Base-by-base conservation (phyloP, 2,888 invertebrate species). In the Tetranychus piercei region DNA sequence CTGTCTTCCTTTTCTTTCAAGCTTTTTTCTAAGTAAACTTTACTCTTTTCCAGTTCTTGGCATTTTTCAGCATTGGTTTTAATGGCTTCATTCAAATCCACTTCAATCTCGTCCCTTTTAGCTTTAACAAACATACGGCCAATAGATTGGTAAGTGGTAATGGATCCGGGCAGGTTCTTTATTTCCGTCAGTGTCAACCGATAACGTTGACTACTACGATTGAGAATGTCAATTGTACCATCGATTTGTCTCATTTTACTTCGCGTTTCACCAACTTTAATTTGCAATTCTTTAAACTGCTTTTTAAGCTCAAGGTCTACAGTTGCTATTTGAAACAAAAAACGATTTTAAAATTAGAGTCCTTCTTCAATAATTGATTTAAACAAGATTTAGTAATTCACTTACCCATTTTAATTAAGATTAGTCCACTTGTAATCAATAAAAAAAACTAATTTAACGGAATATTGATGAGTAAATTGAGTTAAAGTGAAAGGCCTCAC, bases 1-100 rank as follows among this genome's bases (percentile, higher is more conserved):
- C 90, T 90, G 81, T 91, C 88, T 83, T 91, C 90, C 80, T 89
- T 89, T 81, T 92, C 92, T 81, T 90, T 90, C 77, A 93, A 84
- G 82, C 86, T 91, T 79, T 87, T 87, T 81, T 91, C 90, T 79
- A 93, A 84, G 82, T 90, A 90, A n/a, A 85, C 83, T 83, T 91
- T 92, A 79, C 87, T 90, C 78, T 85, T 85, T 82, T 86, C 88
- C 77, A 90, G 83, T 69, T 87, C 87, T 80, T 87, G 87, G n/a
- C 89, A 88, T 81, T 81, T 88, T 83, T 80, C 87, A 83, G 79
- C 83, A 70, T 82, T 81, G 69, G 81, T 80, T 55, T 83, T 81
- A 85, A 87, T 80, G 85, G 86, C 80, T 69, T 85, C 86, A 76
- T 87, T 85, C 65, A 91, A 83, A 79, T 87, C 87, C 44, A 83